Base-by-base conservation (phyloP, 2,797 vertebrate species). In the Cynodonichthys magdalenae region DNA sequence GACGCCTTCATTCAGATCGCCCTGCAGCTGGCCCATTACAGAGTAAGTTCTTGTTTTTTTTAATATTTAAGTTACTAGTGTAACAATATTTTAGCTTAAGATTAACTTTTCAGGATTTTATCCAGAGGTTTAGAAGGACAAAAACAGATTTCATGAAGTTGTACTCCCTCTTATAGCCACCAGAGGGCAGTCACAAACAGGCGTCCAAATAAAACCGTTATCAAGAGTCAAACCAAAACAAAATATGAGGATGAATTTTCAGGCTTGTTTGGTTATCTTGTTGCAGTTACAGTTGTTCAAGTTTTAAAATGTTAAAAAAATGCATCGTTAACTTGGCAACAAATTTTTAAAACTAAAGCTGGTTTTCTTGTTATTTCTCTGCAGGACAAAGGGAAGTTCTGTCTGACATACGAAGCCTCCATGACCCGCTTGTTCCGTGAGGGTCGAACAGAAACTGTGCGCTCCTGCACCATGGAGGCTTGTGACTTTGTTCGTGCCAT, bases 371-470 rank as follows among this genome's bases (percentile, higher is more conserved):
- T 18, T 15, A 0, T 68, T 15, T 47, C 28, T 42, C 18, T 66
- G 61, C 74, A 94, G 97, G 96, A 99, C 84, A 99, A 97, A 93
- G 92, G 93, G n/a, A 97, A 96, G 71, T 99, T 99, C 86, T 98
- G 93, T 74, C 91, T 99, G 79, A 99, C 97, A 0, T 99, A 99
- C 0, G 97, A 99, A 74, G 97, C 97, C 2, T 99, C 97, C 61
- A 99, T 99, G 97, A 99, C 97, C 0, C 96, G 97, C 12, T 81
- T 99, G 63, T 99, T 96, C 93, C 94, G 96, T 39, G 97, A 99
- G 71, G 97, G 97, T 41, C 92, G 97, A 51, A 99, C 97, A 0
- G 97, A 99, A 90, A 99, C 97, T 0, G 97, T 99, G 58, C 96
- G 97, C 2, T 99, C 97, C 0, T 99, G 97, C 75, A 97, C 95